phyloP scores from a whole-genome alignment of 2,888 invertebrate species.

The Drosophila anomalipes region DNA sequence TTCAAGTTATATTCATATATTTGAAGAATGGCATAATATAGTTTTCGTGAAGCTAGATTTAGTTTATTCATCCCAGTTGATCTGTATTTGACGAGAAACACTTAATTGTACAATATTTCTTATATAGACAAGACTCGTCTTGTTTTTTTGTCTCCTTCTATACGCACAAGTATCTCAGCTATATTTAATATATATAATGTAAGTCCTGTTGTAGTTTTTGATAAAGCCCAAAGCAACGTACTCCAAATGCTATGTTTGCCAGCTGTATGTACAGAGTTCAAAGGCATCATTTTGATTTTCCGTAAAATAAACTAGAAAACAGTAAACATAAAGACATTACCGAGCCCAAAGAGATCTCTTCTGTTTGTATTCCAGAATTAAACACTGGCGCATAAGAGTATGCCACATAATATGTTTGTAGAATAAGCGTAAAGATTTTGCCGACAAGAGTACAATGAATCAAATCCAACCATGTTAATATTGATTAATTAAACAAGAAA shows the following conservation, averaged over 20 bases:
- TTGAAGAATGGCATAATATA: not conserved
- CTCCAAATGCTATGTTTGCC: not conserved
- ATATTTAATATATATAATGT: not conserved
- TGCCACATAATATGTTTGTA: not conserved
- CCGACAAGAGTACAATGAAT: not conserved
- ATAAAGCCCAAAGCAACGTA: not conserved
- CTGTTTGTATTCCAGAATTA: not conserved
- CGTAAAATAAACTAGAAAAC: not conserved
- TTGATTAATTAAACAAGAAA: no score
- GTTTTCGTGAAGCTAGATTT: not conserved
- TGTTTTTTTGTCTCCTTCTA: not conserved
- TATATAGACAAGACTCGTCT: not conserved
- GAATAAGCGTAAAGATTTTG: not conserved
- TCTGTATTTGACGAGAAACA: not conserved
- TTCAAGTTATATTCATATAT: not conserved
- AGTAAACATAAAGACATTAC: not conserved
- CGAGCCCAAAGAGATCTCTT: not conserved
- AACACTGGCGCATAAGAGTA: constrained; percentile 14
- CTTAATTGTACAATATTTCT: not conserved
- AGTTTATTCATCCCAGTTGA: not conserved
- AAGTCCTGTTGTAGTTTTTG: not conserved
- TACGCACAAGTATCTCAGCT: not conserved
- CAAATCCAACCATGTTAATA: not conserved
- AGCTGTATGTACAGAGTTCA: not conserved
- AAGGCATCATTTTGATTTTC: not conserved